Evolutionary conservation across 2,797 vertebrate species (phyloP).

Genomic region (Notamacropus eugenii): DNA sequence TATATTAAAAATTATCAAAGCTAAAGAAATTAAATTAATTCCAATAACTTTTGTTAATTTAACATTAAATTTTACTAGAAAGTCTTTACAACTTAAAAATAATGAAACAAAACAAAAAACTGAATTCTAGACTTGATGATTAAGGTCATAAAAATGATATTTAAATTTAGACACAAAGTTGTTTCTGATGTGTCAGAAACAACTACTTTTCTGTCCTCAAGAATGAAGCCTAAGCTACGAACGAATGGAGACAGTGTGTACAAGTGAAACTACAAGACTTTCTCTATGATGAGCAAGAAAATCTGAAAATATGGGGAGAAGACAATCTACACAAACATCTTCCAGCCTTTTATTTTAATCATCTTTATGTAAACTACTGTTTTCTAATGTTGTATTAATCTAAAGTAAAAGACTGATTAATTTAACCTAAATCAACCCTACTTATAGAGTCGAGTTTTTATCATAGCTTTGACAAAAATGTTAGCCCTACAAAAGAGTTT

Average conservation of each 20-base stretch:
- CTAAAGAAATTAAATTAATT: neutral
- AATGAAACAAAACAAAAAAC: neutral
- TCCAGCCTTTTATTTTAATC: neutral
- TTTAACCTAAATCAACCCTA: no score
- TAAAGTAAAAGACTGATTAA: no score
- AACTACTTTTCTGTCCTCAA: neutral
- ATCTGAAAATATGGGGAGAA: neutral
- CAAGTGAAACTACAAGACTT: neutral
- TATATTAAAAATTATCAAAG: neutral
- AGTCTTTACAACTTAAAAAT: neutral
- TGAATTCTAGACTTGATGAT: neutral
- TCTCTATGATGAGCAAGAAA: neutral
- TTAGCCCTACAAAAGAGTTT: no score
- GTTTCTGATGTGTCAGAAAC: neutral
- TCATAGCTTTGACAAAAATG: no score
- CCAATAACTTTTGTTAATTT: neutral
- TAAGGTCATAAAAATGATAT: neutral
- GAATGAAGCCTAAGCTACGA: neutral
- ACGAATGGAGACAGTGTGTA: neutral
- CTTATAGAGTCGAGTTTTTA: no score
- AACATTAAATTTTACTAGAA: neutral
- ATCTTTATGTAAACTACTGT: neutral
- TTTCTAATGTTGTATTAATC: no score
- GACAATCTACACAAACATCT: neutral
- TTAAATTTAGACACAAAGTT: neutral